These are phyloP conservation scores for Drosophila aff. DNA, from an alignment of 1,140 invertebrate species.

Conservation along the genomic window DNA sequence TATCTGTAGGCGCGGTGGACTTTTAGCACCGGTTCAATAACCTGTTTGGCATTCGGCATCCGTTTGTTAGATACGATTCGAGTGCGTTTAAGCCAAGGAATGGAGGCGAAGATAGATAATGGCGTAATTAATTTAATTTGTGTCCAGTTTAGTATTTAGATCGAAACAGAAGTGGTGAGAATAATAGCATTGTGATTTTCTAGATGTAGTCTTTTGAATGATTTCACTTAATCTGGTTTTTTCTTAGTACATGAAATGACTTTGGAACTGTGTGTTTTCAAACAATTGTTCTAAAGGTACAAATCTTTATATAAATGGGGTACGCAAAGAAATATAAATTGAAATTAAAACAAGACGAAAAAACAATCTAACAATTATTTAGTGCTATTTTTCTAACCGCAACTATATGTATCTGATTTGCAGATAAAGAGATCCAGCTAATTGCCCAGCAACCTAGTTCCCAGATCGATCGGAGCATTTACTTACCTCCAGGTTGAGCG, in stretches of 20 bases:
- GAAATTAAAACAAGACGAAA: not conserved
- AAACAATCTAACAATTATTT: not conserved
- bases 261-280: not conserved
- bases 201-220: not conserved
- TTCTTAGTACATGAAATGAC: not conserved
- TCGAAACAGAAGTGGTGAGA: constrained; percentile 1
- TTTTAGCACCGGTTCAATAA: constrained; percentile 91
- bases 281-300: not conserved
- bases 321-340: no score
- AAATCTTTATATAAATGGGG: no score
- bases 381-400: not conserved
- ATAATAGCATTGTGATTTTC: not conserved
- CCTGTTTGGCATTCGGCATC: constrained; percentile 68
- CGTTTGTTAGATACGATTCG: constrained; percentile 43
- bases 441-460: constrained; percentile 43
- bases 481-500: constrained; percentile 89
- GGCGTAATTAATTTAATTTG: constrained; percentile 78
- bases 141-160: constrained; percentile 26
- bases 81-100: constrained; percentile 40
- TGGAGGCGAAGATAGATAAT: constrained; percentile 66
- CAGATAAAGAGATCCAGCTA: constrained; percentile 31
- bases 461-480: constrained; percentile 15
- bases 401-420: constrained; percentile 10
- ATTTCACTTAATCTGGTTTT: not conserved
- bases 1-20: constrained; percentile 92